Evolutionary conservation across 1,140 invertebrate genomes (phyloP), one percentile per base, ranked within the genome.

Genomic region (Drosophila funebris): DNA sequence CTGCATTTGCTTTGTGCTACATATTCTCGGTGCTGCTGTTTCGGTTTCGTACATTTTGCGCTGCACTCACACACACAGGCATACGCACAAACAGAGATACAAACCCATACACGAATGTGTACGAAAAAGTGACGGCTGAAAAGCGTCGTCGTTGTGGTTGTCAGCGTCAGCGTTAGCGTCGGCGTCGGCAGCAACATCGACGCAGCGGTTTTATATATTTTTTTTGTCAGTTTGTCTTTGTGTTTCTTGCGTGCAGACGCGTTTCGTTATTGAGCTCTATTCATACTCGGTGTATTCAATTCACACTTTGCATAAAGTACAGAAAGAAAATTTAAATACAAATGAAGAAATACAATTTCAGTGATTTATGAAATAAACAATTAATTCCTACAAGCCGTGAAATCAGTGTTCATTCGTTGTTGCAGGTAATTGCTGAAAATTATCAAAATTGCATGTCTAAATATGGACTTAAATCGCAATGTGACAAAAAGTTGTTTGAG

Each of bases 191-290:
- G 9, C 58, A 46, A 53, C 67, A 66, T 63, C 24, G 48, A 66
- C 57, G 57, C 46, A 66, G 50, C 69, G 69, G 53, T 62, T 71
- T 58, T 52, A 67, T 56, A 58, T 56, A 58, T 62, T 66, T 66
- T 80, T 71, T 80, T 84, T 41, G 60, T 78, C 74, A 85, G 58
- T 85, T 85, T 63, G 70, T 41, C 74, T 88, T 71, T 82, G 83
- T 83, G 75, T 79, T 78, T 56, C 78, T 88, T 76, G 78, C 68
- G 82, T 78, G 78, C 83, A 79, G 83, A 82, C 83, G 78, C 75
- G 83, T 88, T 88, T 80, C 31, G 64, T 52, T 64, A 50, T 41
- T 29, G 66, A 71, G 71, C 63, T 60, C 71, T 31, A 9, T 41
- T 24, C n/a, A n/a, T 14, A 27, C 54, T 53, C 56, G 67, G 36